Evolutionary conservation across 2,113 vertebrate species (phyloP), one percentile per base, ranked within the genome.

Genomic region (Rafetus swinhoei): DNA sequence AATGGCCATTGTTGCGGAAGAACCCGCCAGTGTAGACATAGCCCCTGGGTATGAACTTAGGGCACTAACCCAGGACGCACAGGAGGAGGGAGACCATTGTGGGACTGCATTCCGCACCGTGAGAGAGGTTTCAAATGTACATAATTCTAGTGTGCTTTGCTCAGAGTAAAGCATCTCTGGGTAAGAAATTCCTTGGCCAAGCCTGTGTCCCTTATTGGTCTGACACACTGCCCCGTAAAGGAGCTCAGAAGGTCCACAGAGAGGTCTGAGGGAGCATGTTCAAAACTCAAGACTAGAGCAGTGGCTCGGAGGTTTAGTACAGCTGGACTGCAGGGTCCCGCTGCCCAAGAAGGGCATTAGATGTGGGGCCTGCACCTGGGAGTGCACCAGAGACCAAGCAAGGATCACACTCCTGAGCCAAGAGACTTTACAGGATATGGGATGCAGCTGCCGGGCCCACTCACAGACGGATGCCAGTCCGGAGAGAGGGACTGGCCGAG

Each of bases 121-220:
- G 16, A 18, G 65, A 7, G 16, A n/a, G n/a, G n/a, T 35, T n/a
- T n/a, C 32, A 69, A 9, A n/a, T 19, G 35, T 9, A 16, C n/a
- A 8, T n/a, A 4, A 69, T 19, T 69, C 15, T 19, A n/a, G 65
- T 7, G 19, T 39, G 54, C 54, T 35, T 7, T 6, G 6, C 4
- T 56, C 52, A 57, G 9, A 39, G 86, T 4, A 57, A 56, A 84
- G 29, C 52, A 76, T 24, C 13, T 16, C 29, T 57, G 32, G 32
- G 14, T 57, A 65, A 21, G 32, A 86, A 32, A 21, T 45, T 0
- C 16, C 50, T 81, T 4, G 0, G 80, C 84, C 88, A 10, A 50
- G 53, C 45, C 4, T 0, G 0, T n/a, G 59, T 35, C 59, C 87
- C 60, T 1, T 83, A 1, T 0, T 15, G n/a, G 35, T 72, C 87